Evolutionary conservation across 2,888 invertebrate species (phyloP), one percentile per base, ranked within the genome.

Genomic region (Eupithecia abbreviata): DNA sequence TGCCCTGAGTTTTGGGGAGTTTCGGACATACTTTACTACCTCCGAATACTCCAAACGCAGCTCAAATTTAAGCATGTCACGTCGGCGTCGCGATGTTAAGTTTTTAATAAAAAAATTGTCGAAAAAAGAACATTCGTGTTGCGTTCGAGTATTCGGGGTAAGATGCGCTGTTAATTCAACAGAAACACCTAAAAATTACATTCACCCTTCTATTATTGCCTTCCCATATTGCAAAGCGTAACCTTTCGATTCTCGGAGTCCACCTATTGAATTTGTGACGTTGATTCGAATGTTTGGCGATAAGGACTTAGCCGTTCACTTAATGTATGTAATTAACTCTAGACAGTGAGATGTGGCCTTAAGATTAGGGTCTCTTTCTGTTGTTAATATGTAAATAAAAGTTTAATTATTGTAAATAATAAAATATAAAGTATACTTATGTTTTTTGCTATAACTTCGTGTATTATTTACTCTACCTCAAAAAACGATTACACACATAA

Each of bases 311-410:
- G 72, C 72, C 71, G 55, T 88, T 85, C 87, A 88, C 86, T 86
- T 86, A 88, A 88, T 89, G 89, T 84, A 88, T 89, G 89, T 84
- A 87, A 90, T 90, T 91, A 87, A 89, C 87, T 85, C 87, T 87
- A 80, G 81, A 93, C 94, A 93, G 94, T 91, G 84, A 84, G 89
- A 88, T 90, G 91, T 92, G 91, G 91, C 92, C 93, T 92, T 92
- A 91, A 73, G 51, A 82, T 81, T 90, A 84, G 87, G 88, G 89
- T 89, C 92, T 91, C 90, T 91, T 88, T 87, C 94, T 94, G 93
- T 92, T 95, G 94, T 95, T 94, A 91, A 94, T 93, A 94, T 94
- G 94, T 94, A 95, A 94, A 95, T 94, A 94, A 94, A 94, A 93
- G 94, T 95, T 94, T 90, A 93, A 93, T 89, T 93, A 93, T 95